Conservation (phyloP, 1,140 invertebrate genomes). For the Trichonephila clavipes region DNA sequence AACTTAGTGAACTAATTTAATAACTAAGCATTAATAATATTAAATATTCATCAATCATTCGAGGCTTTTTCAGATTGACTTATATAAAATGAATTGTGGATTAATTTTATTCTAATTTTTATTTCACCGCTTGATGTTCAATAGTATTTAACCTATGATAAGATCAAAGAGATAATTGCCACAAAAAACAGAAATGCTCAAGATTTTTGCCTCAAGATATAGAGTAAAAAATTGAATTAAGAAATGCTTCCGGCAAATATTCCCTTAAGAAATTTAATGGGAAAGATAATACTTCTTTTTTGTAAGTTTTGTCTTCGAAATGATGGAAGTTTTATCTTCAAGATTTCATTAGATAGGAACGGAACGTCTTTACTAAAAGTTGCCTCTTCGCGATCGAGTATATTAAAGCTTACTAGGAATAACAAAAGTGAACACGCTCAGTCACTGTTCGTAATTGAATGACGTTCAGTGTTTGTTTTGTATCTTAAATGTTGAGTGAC, state of each 20-base stretch:
- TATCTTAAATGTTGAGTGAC: constrained; percentile 23
- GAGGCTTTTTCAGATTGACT: no score
- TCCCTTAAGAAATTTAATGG: constrained; percentile 11
- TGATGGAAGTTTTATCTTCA: not conserved
- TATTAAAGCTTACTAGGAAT: constrained; percentile 11
- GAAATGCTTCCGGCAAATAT: not conserved
- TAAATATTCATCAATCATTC: no score
- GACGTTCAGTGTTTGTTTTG: constrained; percentile 26
- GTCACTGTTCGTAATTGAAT: constrained; percentile 20
- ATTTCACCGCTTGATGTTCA: not conserved
- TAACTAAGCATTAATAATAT: no score
- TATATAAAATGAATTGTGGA: no score
- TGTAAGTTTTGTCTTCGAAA: not conserved
- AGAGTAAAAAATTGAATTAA: not conserved
- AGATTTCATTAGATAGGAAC: constrained; percentile 13
- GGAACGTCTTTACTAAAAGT: not conserved
- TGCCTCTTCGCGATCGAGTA: not conserved
- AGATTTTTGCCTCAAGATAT: not conserved
- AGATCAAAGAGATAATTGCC: not conserved
- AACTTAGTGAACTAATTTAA: no score
- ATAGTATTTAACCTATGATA: not conserved
- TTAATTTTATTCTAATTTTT: no score
- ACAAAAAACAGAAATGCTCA: not conserved
- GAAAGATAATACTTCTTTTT: constrained; percentile 27
- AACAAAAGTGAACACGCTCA: not conserved